A percentile compares a stretch with the other conserved stretches of the same genome.
phyloP scores from a whole-genome alignment of 37 sponge, comb jelly and placozoan genomes.

The Halisarca cf. caerulea region DNA sequence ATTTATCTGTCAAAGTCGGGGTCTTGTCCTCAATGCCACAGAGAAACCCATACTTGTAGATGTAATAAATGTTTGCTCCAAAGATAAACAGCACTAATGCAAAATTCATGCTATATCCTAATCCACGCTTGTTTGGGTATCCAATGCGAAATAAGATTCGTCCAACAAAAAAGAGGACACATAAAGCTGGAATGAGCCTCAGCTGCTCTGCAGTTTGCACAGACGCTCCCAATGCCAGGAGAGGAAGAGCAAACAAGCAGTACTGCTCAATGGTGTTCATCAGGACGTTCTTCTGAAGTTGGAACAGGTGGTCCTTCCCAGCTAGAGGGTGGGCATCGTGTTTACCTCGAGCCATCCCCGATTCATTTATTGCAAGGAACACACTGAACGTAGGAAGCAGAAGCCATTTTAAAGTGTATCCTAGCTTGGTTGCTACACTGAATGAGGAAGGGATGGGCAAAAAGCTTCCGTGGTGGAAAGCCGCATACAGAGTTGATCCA shows the following conservation, averaged over 20 bases:
- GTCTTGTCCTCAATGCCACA: slow-evolving; percentile 11
- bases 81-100: neutral
- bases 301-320: slow-evolving; percentile 46
- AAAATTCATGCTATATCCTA: slow-evolving; percentile 53
- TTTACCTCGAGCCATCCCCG: slow-evolving; percentile 3
- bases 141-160: slow-evolving; percentile 59
- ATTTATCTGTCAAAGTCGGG: neutral
- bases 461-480: slow-evolving; percentile 28
- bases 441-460: slow-evolving; percentile 51
- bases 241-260: neutral
- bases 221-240: slow-evolving; percentile 27
- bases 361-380: slow-evolving; percentile 12
- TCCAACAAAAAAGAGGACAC: slow-evolving; percentile 35
- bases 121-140: slow-evolving; percentile 51
- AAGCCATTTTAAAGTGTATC: slow-evolving; percentile 39
- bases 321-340: slow-evolving; percentile 38
- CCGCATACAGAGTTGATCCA: slow-evolving; percentile 25
- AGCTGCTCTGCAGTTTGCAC: slow-evolving; percentile 43
- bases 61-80: neutral
- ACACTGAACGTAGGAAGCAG: slow-evolving; percentile 43
- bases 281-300: slow-evolving; percentile 44
- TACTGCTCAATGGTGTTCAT: slow-evolving; percentile 66
- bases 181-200: slow-evolving; percentile 58
- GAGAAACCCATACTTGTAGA: neutral
- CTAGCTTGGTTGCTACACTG: slow-evolving; percentile 24